Conservation (phyloP, 2,888 invertebrate species). For the Drosophila robusta region DNA sequence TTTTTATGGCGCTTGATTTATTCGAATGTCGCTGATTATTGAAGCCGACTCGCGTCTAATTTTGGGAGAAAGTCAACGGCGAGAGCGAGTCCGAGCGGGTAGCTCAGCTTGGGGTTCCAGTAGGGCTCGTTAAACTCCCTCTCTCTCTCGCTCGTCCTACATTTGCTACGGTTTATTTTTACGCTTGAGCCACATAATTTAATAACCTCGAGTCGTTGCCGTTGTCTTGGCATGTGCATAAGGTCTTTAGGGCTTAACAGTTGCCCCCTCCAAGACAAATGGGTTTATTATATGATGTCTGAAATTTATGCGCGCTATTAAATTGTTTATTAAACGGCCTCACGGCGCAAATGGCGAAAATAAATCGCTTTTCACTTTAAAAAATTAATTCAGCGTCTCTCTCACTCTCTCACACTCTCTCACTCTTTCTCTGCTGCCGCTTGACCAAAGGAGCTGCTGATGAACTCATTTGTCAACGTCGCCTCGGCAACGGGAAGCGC, state of each 20-base stretch:
- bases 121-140: conserved; percentile 69
- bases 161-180: conserved; percentile 78
- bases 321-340: conserved; percentile 78
- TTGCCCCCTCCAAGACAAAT: conserved; percentile 64
- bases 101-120: conserved; percentile 44
- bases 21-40: conserved; percentile 75
- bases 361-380: conserved; percentile 77
- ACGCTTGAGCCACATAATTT: conserved; percentile 76
- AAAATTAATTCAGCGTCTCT: conserved; percentile 50
- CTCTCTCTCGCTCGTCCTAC: conserved; percentile 49
- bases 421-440: conserved; percentile 1
- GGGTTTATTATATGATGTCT: conserved; percentile 77
- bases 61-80: conserved; percentile 64
- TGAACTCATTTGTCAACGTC: conserved; percentile 80
- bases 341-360: conserved; percentile 75
- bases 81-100: conserved; percentile 15
- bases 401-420: neutral
- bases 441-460: conserved; percentile 62
- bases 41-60: conserved; percentile 69
- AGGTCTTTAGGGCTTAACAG: conserved; percentile 43
- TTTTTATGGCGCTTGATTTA: conserved; percentile 78
- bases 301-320: conserved; percentile 77
- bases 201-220: conserved; percentile 53
- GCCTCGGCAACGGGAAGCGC: conserved; percentile 22
- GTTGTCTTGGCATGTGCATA: conserved; percentile 46